A percentile compares a stretch with the other conserved stretches of the same genome.
phyloP scores from a whole-genome alignment of 2,797 vertebrate species.

The Sebastes vulpes region DNA sequence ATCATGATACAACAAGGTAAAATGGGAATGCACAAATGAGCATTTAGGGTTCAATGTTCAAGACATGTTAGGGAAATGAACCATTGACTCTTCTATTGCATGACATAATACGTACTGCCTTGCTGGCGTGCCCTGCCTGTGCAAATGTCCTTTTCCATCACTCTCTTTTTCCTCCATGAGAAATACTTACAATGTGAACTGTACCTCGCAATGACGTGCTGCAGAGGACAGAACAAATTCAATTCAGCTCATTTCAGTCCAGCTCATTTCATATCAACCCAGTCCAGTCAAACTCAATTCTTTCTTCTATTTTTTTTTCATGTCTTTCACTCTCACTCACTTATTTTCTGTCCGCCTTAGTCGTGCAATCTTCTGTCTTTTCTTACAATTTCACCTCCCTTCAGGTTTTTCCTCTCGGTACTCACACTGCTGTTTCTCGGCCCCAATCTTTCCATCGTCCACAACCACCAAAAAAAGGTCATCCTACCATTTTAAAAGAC shows the following conservation, averaged over 20 bases:
- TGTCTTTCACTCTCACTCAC: background rate
- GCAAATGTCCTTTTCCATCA: conserved; percentile 1
- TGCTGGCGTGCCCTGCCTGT: background rate
- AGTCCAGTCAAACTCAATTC: conserved; percentile 24
- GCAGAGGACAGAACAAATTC: conserved; percentile 34
- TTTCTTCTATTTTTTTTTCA: conserved; percentile 1
- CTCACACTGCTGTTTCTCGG: background rate
- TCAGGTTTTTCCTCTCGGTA: conserved; percentile 11
- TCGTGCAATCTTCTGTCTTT: background rate
- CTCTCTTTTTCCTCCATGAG: background rate
- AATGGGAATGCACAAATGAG: background rate
- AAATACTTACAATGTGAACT: background rate
- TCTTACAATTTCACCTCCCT: conserved; percentile 21
- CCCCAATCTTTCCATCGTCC: background rate
- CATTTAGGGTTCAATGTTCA: background rate
- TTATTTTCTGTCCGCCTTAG: conserved; percentile 8
- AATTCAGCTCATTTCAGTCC: conserved; percentile 33
- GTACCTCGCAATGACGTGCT: background rate
- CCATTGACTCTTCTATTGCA: background rate
- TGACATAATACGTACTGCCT: background rate
- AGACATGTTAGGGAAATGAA: background rate
- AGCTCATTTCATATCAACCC: conserved; percentile 34
- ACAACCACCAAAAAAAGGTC: background rate
- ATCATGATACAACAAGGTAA: background rate
- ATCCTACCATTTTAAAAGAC: conserved; percentile 1